Evolutionary conservation across 1,140 invertebrate genomes (phyloP), one percentile per base, ranked within the genome.

Genomic region (Hylaeus volcanicus): DNA sequence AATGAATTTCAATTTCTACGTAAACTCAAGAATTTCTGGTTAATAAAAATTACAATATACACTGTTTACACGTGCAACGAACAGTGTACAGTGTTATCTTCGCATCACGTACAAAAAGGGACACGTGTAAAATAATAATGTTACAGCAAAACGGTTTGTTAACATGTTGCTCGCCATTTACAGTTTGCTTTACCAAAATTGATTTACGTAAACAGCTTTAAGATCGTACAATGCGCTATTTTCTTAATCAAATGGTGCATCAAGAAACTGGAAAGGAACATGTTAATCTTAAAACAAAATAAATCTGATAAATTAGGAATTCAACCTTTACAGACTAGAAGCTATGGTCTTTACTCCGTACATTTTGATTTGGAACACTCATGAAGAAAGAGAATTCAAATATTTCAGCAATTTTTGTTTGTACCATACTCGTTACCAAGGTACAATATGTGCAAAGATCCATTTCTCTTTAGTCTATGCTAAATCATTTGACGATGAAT

Each of bases 301-400:
- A 78, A 74, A 71, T 56, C 70, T 43, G 69, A 56, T 86, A 85
- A 74, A 60, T 82, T 74, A 85, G 56, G 60, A 73, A 64, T 73
- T 73, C n/a, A 79, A 85, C 82, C 5, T 85, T 85, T 79, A 82
- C 26, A 86, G 85, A 85, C 85, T 86, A 86, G 85, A 85, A 11
- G 74, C 79, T 85, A 75, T 61, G 56, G 82, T 74, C 45, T 66
- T 68, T 60, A 65, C 43, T 55, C 48, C 60, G 58, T 53, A 81
- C 12, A 53, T 63, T 84, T 81, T 58, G 45, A 76, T 70, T 68
- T 45, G 1, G 11, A 56, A 65, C 12, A 41, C 51, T 51, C 11
- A 26, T n/a, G 48, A 69, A 76, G 56, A 26, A 39, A 43, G n/a
- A 37, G 37, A 66, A 76, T 80, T 68, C 5, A 63, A 81, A 75